phyloP scores from a whole-genome alignment of 2,113 vertebrate species.

The Barbus barbus region DNA sequence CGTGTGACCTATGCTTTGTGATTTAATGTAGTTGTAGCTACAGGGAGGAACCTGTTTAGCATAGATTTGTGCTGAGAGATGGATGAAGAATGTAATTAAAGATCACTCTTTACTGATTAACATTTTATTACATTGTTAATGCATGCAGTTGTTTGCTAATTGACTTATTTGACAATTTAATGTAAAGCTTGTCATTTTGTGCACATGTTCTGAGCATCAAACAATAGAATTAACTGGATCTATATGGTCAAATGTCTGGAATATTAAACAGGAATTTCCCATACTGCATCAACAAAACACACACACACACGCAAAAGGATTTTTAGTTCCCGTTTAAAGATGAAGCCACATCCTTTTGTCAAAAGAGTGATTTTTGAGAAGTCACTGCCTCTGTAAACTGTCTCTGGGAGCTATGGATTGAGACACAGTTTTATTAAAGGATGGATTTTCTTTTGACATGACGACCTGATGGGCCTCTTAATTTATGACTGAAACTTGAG shows the following conservation, averaged over 20 bases:
- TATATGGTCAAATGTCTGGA: background rate
- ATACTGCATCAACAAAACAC: background rate
- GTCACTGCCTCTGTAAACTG: background rate
- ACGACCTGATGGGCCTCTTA: constrained; percentile 46
- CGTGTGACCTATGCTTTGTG: background rate
- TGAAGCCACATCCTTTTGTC: background rate
- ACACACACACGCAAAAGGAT: too few species aligned
- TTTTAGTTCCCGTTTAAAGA: background rate
- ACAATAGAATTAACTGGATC: background rate
- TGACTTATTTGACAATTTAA: too few species aligned
- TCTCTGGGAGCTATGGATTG: constrained; percentile 10
- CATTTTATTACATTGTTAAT: too few species aligned
- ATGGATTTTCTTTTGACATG: constrained; percentile 48
- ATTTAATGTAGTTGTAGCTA: background rate
- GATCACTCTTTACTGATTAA: too few species aligned
- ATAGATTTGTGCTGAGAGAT: too few species aligned
- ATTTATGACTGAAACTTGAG: constrained; percentile 53
- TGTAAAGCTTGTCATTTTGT: background rate
- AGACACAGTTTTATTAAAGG: constrained; percentile 49
- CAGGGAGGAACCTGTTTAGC: too few species aligned
- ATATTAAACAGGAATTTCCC: background rate
- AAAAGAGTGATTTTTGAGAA: background rate
- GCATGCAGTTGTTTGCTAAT: too few species aligned
- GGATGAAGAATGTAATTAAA: too few species aligned
- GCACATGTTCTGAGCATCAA: background rate